Evolutionary conservation across 2,113 vertebrate species (phyloP).

Genomic region (Nycticebus coucang): DNA sequence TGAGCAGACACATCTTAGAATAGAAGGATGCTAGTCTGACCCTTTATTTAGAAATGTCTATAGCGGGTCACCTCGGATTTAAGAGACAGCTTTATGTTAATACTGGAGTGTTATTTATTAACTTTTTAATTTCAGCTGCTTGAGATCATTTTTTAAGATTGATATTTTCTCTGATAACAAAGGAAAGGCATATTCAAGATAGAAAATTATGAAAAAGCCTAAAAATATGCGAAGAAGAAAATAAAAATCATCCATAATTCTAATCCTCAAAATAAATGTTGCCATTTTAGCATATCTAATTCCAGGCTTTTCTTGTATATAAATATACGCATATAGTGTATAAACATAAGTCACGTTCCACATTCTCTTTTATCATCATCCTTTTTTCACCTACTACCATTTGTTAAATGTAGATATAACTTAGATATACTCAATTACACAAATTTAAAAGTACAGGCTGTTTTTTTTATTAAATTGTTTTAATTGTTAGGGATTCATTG

Average conservation of each 20-base stretch:
- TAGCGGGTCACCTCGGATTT: neutral
- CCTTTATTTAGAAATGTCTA: neutral
- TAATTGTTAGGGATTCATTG: too few relatives aligned
- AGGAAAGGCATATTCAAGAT: neutral
- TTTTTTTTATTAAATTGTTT: neutral
- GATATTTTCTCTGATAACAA: conserved; percentile 28
- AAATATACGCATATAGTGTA: neutral
- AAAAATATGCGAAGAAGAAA: conserved; percentile 21
- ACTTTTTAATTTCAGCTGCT: conserved; percentile 42
- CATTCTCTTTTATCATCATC: neutral
- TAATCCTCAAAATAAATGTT: conserved; percentile 4
- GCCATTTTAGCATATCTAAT: neutral
- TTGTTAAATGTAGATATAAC: neutral
- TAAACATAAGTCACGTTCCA: neutral
- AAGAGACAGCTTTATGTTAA: neutral
- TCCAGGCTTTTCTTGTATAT: neutral
- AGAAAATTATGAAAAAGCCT: conserved; percentile 4
- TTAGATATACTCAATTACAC: neutral
- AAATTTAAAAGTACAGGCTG: neutral
- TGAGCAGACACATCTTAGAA: neutral
- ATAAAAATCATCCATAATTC: conserved; percentile 20
- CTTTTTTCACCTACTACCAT: neutral
- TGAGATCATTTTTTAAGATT: conserved; percentile 24
- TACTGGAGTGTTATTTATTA: neutral
- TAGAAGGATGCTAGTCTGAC: neutral